Evolutionary conservation across 1,140 invertebrate species (phyloP), one percentile per base, ranked within the genome.

Genomic region (Nomia melanderi): DNA sequence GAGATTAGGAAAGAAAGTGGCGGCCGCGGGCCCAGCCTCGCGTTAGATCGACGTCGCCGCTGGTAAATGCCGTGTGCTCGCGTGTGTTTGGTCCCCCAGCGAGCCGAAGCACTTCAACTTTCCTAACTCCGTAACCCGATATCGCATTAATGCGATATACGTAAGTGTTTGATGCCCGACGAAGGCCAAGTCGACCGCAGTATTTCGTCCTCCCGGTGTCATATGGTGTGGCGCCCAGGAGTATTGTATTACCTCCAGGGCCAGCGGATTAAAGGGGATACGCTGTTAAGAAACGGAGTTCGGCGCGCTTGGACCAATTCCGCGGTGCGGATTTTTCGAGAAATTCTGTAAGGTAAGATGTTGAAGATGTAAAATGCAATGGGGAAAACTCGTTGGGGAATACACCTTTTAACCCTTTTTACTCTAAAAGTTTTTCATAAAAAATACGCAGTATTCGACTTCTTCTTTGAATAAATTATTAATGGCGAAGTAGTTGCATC

Each of bases 121-220:
- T 69, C 41, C 65, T 76, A 29, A 63, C 39, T n/a, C n/a, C 56
- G 87, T 86, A 88, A 88, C 78, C 57, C 69, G 87, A 88, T 87
- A 87, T 79, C 66, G 78, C 79, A 83, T 87, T 87, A 88, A 88
- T 86, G 85, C 76, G 79, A 84, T 80, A 80, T 74, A 69, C 67
- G 63, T 67, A 72, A 74, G 82, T 77, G 77, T 83, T 83, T 81
- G 75, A 86, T 79, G 85, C 70, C 72, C 80, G 77, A 64, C 67
- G 79, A 81, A 79, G 83, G 77, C 79, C 79, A 83, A 88, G 77
- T 88, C 81, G 75, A 80, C 77, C 77, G 85, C 88, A 87, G 88
- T 88, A 89, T 88, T 89, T 87, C 83, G 83, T 78, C 77, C 76
- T 86, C 83, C 81, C 78, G 83, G 82, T 87, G 86, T 89, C 87